A percentile compares a stretch with the other conserved stretches of the same genome.
Conservation (phyloP, 2,113 vertebrate species). For the Cochlearius cochlearius region DNA sequence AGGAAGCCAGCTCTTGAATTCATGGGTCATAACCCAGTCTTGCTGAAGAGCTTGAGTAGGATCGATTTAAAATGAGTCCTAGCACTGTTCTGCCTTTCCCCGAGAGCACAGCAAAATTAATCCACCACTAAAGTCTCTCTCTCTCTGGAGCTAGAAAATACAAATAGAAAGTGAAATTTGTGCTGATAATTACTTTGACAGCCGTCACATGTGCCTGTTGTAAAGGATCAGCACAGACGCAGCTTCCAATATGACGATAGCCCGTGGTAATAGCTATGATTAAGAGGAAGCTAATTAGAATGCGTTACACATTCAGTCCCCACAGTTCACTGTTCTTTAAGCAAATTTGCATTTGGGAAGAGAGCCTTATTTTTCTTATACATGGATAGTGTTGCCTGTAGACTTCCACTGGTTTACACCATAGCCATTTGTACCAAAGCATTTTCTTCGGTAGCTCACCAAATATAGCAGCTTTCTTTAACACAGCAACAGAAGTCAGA, state of each 20-base stretch:
- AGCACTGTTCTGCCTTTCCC: not conserved
- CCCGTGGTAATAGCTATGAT: slow-evolving; percentile 54
- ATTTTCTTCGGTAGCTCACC: not conserved
- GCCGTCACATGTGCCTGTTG: not conserved
- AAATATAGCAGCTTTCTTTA: not conserved
- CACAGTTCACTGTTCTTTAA: slow-evolving; percentile 48
- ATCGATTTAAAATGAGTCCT: not conserved
- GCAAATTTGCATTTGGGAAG: slow-evolving; percentile 45
- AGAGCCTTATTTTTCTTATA: slow-evolving; percentile 24
- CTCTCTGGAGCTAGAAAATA: slow-evolving; percentile 4
- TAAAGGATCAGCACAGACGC: slow-evolving; percentile 18
- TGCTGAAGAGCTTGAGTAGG: slow-evolving; percentile 4
- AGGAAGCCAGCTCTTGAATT: not conserved
- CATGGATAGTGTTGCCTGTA: not conserved
- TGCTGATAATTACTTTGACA: slow-evolving; percentile 57
- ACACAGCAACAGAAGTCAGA: not conserved
- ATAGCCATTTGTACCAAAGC: not conserved
- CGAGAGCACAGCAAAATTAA: not conserved
- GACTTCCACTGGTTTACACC: not conserved
- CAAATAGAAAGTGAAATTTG: slow-evolving; percentile 29
- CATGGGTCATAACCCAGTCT: not conserved
- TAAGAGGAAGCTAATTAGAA: slow-evolving; percentile 58
- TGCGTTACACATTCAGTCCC: slow-evolving; percentile 49
- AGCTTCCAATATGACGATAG: not conserved
- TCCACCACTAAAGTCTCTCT: not conserved